phyloP scores from a whole-genome alignment of 2,113 vertebrate genomes.

The Upupa epops region DNA sequence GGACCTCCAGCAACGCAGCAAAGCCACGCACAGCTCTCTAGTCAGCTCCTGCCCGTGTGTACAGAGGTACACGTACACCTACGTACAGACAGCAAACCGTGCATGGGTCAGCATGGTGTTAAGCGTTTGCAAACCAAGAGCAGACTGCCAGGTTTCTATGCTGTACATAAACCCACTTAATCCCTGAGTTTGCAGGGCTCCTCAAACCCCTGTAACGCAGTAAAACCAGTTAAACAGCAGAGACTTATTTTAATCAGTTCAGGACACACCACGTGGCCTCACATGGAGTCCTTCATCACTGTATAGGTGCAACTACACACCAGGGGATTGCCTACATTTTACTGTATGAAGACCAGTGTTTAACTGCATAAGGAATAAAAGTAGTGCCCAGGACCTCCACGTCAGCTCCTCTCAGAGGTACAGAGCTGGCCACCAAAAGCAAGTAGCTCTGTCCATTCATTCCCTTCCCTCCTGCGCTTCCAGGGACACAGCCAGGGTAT shows the following conservation, averaged over 20 bases:
- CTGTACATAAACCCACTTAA: not conserved
- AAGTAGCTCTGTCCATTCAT: not conserved
- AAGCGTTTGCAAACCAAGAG: not conserved
- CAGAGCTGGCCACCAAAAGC: not conserved
- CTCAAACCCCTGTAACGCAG: not conserved
- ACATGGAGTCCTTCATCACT: not conserved
- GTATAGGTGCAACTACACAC: rapidly evolving
- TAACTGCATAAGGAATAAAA: not conserved
- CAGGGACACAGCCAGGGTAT: rapidly evolving
- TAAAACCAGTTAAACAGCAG: not conserved
- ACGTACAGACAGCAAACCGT: rapidly evolving
- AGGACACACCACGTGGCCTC: not conserved
- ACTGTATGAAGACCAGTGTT: not conserved
- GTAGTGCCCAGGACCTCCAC: not conserved
- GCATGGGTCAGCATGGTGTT: rapidly evolving
- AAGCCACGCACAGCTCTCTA: not conserved
- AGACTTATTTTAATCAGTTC: not conserved
- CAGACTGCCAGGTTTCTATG: rapidly evolving
- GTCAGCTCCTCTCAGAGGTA: not conserved
- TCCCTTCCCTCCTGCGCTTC: not conserved
- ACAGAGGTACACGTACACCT: rapidly evolving
- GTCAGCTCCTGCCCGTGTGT: not conserved
- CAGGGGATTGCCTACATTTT: not conserved
- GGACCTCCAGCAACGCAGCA: not conserved
- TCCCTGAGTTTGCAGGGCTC: not conserved